Evolutionary conservation across 1,140 invertebrate species (phyloP).

Genomic region (Lucilia sericata): DNA sequence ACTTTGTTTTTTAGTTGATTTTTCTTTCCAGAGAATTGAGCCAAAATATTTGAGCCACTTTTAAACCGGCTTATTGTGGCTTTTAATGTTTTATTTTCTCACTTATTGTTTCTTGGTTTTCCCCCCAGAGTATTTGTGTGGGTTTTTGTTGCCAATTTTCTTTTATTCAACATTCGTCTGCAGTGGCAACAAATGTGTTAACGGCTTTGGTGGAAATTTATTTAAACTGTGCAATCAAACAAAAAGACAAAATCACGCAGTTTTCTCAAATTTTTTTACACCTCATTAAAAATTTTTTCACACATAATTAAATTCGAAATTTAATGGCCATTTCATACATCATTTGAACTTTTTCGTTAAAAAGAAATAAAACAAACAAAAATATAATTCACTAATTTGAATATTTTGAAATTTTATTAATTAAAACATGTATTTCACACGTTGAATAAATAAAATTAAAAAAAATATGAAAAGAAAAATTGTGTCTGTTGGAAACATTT

Average conservation of each 20-base stretch:
- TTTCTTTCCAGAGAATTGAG: constrained; percentile 18
- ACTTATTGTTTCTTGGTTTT: neutral
- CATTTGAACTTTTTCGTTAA: neutral
- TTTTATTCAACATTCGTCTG: constrained; percentile 27
- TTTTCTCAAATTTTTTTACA: neutral
- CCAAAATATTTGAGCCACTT: constrained; percentile 36
- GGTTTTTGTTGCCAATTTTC: constrained; percentile 19
- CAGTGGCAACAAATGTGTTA: neutral
- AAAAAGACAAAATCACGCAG: neutral
- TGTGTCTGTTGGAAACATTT: neutral
- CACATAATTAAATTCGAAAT: constrained; percentile 35
- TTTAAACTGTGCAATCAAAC: neutral
- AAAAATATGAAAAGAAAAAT: neutral
- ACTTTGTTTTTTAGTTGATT: neutral
- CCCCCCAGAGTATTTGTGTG: neutral
- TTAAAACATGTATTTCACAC: constrained; percentile 9
- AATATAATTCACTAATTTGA: neutral
- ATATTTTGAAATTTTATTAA: constrained; percentile 13
- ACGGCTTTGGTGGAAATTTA: neutral
- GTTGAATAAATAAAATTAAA: neutral
- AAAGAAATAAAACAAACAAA: neutral
- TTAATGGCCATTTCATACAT: constrained; percentile 13
- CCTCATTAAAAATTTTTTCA: constrained; percentile 30
- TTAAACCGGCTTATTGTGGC: constrained; percentile 6
- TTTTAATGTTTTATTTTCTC: neutral